Evolutionary conservation across 2,113 vertebrate genomes (phyloP), one percentile per base, ranked within the genome.

Genomic region (Coregonus clupeaformis): DNA sequence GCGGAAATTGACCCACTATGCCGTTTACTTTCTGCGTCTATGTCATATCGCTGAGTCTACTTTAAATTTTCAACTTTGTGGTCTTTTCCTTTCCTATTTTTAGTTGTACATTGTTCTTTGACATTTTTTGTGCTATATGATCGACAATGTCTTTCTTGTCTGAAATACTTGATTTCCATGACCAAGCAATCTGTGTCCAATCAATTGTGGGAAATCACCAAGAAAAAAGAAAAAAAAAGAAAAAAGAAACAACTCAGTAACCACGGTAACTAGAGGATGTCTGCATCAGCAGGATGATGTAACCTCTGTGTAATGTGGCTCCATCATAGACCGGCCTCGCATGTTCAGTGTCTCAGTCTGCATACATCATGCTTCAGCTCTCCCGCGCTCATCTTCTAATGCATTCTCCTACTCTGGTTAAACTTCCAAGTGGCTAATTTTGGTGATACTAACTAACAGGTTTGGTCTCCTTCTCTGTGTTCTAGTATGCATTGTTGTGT

Each of bases 401-500:
- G 76, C 82, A 60, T 45, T 22, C 69, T 60, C 62, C 68, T 86
- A 79, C 84, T 85, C 73, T 47, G 0, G 59, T 42, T 11, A 11
- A 9, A 42, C 49, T 79, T 68, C 55, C 22, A 36, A 59, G 42
- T 30, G 72, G 42, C 91, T 91, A 9, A 29, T 24, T 71, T 52
- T 72, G 74, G 76, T 90, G 83, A 78, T 77, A 71, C 76, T 80
- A 60, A 72, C 81, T 32, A 70, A n/a, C 20, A 22, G 76, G 70
- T 85, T 47, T 57, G 80, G 82, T 82, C 85, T 92, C 90, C 72
- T 42, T 42, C 9, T 91, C 79, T 80, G 89, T 91, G 84, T 84
- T 87, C 47, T 87, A 87, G 84, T 84, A 69, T 69, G 73, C 76
- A 78, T 82, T 77, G 71, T 88, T 71, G 73, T 91, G 85, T 90